Conservation (phyloP, 2,797 vertebrate species). For the Lepidocolaptes lacrymiger region DNA sequence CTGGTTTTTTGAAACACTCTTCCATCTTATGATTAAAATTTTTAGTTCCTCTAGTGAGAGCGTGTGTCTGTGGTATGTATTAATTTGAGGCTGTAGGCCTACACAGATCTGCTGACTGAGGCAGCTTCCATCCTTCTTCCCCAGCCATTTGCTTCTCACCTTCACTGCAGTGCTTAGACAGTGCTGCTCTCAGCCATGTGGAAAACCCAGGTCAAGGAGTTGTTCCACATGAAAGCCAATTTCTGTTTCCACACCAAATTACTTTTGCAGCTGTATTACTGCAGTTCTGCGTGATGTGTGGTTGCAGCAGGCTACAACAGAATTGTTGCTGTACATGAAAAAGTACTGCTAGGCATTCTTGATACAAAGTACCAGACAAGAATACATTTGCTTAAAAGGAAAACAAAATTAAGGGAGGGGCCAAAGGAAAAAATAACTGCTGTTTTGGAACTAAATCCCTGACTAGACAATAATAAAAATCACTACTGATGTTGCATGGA, state of each 20-base stretch:
- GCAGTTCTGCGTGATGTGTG: background rate
- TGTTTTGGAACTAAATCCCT: background rate
- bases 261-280: background rate
- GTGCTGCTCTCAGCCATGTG: background rate
- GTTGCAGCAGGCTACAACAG: background rate
- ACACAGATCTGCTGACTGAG: background rate
- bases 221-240: background rate
- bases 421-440: background rate
- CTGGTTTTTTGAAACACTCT: background rate
- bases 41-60: background rate
- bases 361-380: background rate
- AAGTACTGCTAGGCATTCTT: background rate
- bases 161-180: background rate
- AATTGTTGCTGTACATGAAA: background rate
- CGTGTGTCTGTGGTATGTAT: background rate
- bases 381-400: background rate
- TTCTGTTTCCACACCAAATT: background rate
- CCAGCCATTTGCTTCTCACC: background rate
- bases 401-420: background rate
- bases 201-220: background rate
- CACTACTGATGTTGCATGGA: fast-evolving
- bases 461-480: background rate
- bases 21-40: background rate
- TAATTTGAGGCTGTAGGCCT: background rate
- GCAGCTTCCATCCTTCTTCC: background rate